phyloP scores from a whole-genome alignment of 2,888 invertebrate species.

The Drosophila sordidula region DNA sequence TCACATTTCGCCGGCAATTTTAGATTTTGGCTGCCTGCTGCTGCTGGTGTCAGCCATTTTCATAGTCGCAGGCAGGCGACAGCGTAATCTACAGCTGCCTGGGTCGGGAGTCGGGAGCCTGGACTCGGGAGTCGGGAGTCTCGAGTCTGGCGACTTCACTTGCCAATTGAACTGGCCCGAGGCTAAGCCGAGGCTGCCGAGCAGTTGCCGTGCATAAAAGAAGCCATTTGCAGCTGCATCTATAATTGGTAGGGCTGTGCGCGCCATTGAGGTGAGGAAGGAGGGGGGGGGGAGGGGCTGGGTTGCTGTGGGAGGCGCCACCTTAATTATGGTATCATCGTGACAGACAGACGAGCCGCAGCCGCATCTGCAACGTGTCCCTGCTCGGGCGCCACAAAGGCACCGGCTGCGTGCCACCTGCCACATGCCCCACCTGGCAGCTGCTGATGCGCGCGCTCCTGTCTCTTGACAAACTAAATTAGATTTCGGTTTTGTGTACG shows the following conservation, averaged over 20 bases:
- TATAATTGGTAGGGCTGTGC: not conserved
- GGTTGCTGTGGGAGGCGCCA: conserved; percentile 19
- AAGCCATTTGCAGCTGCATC: conserved; percentile 20
- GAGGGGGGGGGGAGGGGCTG: conserved; percentile 7
- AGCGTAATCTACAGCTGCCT: conserved; percentile 48
- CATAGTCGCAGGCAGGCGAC: conserved; percentile 60
- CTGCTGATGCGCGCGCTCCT: conserved; percentile 22
- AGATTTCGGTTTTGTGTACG: conserved; percentile 71
- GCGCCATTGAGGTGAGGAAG: too few relatives aligned
- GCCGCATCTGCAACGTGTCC: conserved; percentile 8
- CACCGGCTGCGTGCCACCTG: not conserved
- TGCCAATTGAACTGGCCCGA: conserved; percentile 35
- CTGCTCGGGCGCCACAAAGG: not conserved
- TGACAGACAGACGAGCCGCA: conserved; percentile 51
- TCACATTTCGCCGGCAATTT: conserved; percentile 54
- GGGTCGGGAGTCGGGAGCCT: not conserved
- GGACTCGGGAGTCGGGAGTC: not conserved
- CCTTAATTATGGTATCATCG: conserved; percentile 71
- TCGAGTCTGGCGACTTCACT: not conserved
- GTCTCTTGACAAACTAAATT: conserved; percentile 70
- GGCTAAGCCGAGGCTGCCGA: conserved; percentile 22
- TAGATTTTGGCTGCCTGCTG: conserved; percentile 36
- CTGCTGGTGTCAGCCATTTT: conserved; percentile 61
- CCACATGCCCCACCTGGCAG: conserved; percentile 1
- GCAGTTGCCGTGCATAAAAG: conserved; percentile 16